phyloP scores from a whole-genome alignment of 37 sponge, comb jelly and placozoan genomes.

The Petrosia ficiformis region DNA sequence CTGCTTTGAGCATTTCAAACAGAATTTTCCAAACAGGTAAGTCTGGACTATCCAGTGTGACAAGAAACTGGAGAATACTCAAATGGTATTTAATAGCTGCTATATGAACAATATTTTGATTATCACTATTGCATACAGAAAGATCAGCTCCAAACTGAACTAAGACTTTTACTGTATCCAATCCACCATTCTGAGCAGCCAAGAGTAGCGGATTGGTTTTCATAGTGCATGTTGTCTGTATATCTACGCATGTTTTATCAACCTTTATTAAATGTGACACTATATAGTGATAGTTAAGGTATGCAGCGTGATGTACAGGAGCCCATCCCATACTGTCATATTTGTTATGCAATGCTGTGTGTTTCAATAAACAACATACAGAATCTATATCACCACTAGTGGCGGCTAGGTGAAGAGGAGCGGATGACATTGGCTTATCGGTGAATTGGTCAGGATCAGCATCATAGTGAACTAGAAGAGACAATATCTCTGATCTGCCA shows the following conservation, averaged over 20 bases:
- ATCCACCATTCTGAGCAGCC: slow-evolving; percentile 60
- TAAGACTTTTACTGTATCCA: slow-evolving; percentile 71
- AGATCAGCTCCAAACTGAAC: slow-evolving; percentile 60
- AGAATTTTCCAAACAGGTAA: slow-evolving; percentile 52
- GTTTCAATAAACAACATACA: slow-evolving; percentile 48
- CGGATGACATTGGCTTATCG: neutral
- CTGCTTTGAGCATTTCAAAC: slow-evolving; percentile 58
- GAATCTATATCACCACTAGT: slow-evolving; percentile 55
- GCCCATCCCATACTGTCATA: slow-evolving; percentile 68
- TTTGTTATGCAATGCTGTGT: slow-evolving; percentile 36
- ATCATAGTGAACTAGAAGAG: slow-evolving; percentile 42
- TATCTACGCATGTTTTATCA: slow-evolving; percentile 32
- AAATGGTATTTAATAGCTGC: slow-evolving; percentile 47
- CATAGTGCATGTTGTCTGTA: slow-evolving; percentile 14
- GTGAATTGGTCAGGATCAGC: slow-evolving; percentile 28
- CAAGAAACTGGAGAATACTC: slow-evolving; percentile 61
- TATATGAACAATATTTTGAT: slow-evolving; percentile 47
- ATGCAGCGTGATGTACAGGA: slow-evolving; percentile 83
- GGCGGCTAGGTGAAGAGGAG: slow-evolving; percentile 68
- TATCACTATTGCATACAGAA: slow-evolving; percentile 7
- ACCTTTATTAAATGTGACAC: slow-evolving; percentile 22
- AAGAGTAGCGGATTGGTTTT: slow-evolving; percentile 71
- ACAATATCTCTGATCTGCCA: slow-evolving; percentile 31
- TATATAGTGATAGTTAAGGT: slow-evolving; percentile 58
- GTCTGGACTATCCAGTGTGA: slow-evolving; percentile 20